Percentiles rank a stretch among this genome's conserved stretches.
Conservation (phyloP, 2,888 invertebrate genomes). For the Lepidochitona cinerea region DNA sequence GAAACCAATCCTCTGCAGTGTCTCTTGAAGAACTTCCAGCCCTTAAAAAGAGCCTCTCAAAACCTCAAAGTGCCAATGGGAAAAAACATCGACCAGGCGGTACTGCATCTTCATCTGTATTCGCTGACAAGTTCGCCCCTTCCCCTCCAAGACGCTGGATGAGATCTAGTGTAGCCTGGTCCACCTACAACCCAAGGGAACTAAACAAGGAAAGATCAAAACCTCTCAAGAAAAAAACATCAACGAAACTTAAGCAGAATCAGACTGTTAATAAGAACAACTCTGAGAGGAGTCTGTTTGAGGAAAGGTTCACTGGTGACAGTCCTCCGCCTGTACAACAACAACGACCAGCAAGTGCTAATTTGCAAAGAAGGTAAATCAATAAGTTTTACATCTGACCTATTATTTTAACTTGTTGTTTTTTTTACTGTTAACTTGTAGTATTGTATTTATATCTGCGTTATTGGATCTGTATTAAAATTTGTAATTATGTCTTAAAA, state of each 20-base stretch:
- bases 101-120: background rate
- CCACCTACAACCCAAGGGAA: conserved; percentile 54
- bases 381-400: background rate
- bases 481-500: no score
- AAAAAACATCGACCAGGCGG: background rate
- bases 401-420: no score
- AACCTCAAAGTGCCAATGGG: background rate
- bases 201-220: conserved; percentile 30
- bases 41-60: background rate
- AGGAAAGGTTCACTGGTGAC: background rate
- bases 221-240: background rate
- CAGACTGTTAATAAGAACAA: background rate
- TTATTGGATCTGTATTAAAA: no score
- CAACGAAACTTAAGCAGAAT: background rate
- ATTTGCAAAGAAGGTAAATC: conserved; percentile 45
- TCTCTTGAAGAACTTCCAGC: background rate
- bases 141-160: conserved; percentile 48
- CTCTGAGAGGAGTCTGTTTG: no score
- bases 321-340: background rate
- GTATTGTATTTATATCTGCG: no score
- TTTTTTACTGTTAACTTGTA: no score
- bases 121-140: conserved; percentile 9
- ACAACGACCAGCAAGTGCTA: conserved; percentile 42
- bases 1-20: background rate
- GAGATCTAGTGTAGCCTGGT: conserved; percentile 58